Evolutionary conservation across 2,797 vertebrate species (phyloP).

Genomic region (Acrossocheilus wenchowensis): DNA sequence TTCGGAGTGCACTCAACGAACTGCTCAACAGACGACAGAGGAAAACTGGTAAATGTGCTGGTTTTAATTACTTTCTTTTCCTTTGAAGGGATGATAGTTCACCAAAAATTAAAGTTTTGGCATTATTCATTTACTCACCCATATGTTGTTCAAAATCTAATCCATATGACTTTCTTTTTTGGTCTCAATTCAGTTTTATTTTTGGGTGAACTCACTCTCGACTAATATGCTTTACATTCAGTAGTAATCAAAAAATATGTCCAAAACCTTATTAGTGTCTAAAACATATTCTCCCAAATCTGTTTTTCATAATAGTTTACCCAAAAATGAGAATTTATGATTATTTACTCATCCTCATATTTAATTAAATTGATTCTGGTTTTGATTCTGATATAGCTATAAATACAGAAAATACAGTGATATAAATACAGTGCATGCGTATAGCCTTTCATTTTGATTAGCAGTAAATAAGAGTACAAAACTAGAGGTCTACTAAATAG

Average conservation of each 20-base stretch:
- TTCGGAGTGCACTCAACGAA: conserved; percentile 87
- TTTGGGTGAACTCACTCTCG: not conserved
- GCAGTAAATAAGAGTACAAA: not conserved
- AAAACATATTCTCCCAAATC: not conserved
- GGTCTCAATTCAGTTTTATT: not conserved
- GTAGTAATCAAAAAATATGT: not conserved
- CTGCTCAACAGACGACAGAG: conserved; percentile 89
- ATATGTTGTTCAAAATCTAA: not conserved
- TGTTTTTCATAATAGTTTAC: not conserved
- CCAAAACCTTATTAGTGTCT: not conserved
- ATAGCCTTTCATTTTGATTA: not conserved
- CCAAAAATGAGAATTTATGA: not conserved
- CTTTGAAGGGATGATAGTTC: conserved; percentile 6
- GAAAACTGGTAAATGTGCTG: conserved; percentile 83
- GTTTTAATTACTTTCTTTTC: not conserved
- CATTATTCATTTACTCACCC: not conserved
- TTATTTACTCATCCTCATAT: not conserved
- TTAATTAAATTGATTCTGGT: too few relatives aligned
- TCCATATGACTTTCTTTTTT: not conserved
- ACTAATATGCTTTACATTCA: not conserved
- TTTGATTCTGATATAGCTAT: not conserved
- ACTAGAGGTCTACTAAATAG: not conserved
- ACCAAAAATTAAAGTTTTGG: not conserved
- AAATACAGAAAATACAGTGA: not conserved
- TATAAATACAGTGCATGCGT: not conserved